A percentile compares a stretch with the other conserved stretches of the same genome.
Evolutionary conservation across 2,113 vertebrate genomes (phyloP).

Genomic region (Istiophorus platypterus): DNA sequence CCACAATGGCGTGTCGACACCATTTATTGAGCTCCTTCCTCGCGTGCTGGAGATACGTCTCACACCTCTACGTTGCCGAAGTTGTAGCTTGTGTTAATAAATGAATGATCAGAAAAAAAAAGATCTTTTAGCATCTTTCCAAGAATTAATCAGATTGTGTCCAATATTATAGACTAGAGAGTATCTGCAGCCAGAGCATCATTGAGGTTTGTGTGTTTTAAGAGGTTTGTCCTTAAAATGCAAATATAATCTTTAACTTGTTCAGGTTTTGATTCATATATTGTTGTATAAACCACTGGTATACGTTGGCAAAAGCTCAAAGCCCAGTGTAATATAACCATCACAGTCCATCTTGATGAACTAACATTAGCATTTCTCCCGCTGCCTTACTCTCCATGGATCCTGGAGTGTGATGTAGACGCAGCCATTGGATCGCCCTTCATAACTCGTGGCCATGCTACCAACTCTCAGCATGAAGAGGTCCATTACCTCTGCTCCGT

Average conservation of each 20-base stretch:
- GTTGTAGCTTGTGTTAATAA: conserved; percentile 57
- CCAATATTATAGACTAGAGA: not conserved
- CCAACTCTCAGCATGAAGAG: conserved; percentile 75
- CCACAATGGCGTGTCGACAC: conserved; percentile 59
- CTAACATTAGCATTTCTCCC: conserved; percentile 71
- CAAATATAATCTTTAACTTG: not conserved
- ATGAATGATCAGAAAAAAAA: conserved; percentile 40
- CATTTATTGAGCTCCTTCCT: conserved; percentile 70
- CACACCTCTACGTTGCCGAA: conserved; percentile 19
- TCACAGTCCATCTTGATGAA: conserved; percentile 56
- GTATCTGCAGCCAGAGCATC: conserved; percentile 6
- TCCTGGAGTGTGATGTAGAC: conserved; percentile 77
- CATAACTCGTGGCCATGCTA: conserved; percentile 78
- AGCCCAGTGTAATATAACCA: conserved; percentile 37
- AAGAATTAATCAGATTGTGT: conserved; percentile 43
- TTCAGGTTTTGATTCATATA: not conserved
- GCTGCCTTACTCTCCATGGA: conserved; percentile 70
- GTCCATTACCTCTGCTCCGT: conserved; percentile 79
- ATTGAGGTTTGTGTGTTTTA: not conserved
- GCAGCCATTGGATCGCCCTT: conserved; percentile 79
- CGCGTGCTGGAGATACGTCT: conserved; percentile 16
- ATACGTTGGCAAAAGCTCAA: not conserved
- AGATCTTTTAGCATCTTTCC: conserved; percentile 8
- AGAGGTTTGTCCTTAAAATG: not conserved
- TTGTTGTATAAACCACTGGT: conserved; percentile 1